Conservation (phyloP, 2,888 invertebrate species). For the Tuta absoluta region DNA sequence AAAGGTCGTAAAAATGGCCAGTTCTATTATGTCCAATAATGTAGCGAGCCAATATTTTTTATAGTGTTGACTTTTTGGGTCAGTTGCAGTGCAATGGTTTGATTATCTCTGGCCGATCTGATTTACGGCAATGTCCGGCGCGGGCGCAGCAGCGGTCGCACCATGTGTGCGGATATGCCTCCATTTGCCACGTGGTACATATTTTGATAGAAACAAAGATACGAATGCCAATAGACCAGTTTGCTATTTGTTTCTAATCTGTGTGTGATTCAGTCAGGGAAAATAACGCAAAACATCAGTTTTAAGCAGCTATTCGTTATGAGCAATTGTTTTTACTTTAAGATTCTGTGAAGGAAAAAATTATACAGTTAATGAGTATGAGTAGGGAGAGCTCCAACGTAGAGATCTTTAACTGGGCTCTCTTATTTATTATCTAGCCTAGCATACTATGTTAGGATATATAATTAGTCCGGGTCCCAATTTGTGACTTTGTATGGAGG, state of each 20-base stretch:
- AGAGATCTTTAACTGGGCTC: too few relatives aligned
- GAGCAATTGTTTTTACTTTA: too few relatives aligned
- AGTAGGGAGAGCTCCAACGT: too few relatives aligned
- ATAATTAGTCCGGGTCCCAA: too few relatives aligned
- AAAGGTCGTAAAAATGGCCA: constrained; percentile 25
- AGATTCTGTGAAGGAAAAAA: too few relatives aligned
- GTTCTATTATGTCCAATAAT: constrained; percentile 21
- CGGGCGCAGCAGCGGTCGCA: constrained; percentile 30
- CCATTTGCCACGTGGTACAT: constrained; percentile 19
- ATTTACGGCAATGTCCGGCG: constrained; percentile 42
- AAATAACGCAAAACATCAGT: too few relatives aligned
- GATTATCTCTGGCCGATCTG: constrained; percentile 44
- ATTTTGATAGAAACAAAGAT: constrained; percentile 20
- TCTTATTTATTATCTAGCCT: too few relatives aligned
- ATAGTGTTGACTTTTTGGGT: constrained; percentile 30
- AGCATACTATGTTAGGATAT: too few relatives aligned
- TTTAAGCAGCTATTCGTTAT: too few relatives aligned
- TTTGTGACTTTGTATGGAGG: too few relatives aligned
- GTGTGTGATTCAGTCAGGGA: too few relatives aligned
- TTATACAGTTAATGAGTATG: too few relatives aligned
- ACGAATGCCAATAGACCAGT: neutral
- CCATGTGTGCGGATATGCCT: constrained; percentile 32
- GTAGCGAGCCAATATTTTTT: constrained; percentile 17
- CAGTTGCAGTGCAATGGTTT: constrained; percentile 27
- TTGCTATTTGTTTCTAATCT: neutral